These are phyloP conservation scores for fruit fly (Drosophila melanogaster) DNA, from an alignment of 1,140 invertebrate genomes.

Conservation along the genomic window DNA sequence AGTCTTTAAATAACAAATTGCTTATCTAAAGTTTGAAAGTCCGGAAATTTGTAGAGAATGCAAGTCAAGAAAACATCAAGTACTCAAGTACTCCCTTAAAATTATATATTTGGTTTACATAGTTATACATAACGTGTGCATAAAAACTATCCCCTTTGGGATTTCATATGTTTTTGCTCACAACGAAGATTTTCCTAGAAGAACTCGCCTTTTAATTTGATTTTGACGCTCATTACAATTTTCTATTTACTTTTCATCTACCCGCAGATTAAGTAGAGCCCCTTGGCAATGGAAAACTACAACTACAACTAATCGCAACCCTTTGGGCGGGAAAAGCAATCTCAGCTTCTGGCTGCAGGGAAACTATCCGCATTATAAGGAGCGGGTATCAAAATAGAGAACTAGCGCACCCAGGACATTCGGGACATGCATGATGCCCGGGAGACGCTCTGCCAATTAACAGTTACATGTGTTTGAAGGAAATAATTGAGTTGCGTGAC, in stretches of 20 bases:
- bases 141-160: background rate
- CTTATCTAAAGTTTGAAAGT: slow-evolving; percentile 11
- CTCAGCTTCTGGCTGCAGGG: slow-evolving; percentile 46
- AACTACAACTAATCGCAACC: slow-evolving; percentile 42
- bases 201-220: slow-evolving; percentile 23
- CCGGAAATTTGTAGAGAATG: background rate
- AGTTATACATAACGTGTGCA: background rate
- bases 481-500: slow-evolving; percentile 81
- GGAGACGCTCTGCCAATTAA: slow-evolving; percentile 79
- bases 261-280: slow-evolving; percentile 17
- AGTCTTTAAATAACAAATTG: slow-evolving; percentile 15
- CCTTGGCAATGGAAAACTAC: background rate
- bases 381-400: background rate
- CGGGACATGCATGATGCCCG: slow-evolving; percentile 51
- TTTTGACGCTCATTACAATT: background rate
- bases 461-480: slow-evolving; percentile 79
- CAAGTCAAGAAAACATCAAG: background rate
- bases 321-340: slow-evolving; percentile 64
- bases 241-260: slow-evolving; percentile 43
- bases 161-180: slow-evolving; percentile 4
- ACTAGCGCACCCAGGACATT: slow-evolving; percentile 61
- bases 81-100: background rate
- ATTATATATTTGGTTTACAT: background rate
- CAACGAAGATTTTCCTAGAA: background rate
- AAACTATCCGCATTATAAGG: slow-evolving; percentile 46